These are phyloP conservation scores for Oreocharis arfaki DNA, from an alignment of 2,113 vertebrate genomes.

Conservation along the genomic window DNA sequence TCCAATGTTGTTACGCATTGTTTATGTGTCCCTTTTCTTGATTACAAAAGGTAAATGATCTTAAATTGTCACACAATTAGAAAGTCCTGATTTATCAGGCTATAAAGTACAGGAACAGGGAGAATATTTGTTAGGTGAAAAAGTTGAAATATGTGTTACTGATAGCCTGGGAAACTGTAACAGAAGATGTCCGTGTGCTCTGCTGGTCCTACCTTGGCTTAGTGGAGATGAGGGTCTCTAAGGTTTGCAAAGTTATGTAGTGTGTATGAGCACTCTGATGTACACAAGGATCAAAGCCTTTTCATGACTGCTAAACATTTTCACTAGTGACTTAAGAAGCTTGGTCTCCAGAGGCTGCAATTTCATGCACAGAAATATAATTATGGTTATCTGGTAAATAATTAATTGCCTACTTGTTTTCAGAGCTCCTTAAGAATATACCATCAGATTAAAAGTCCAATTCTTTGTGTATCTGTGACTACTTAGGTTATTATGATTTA, in stretches of 20 bases:
- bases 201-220: neutral
- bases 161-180: neutral
- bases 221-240: neutral
- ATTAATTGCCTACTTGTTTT: slow-evolving; percentile 12
- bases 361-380: neutral
- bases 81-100: neutral
- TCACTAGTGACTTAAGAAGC: neutral
- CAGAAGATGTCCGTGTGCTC: neutral
- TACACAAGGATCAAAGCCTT: neutral
- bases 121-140: neutral
- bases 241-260: neutral
- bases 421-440: neutral
- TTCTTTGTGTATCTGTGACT: neutral
- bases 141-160: neutral
- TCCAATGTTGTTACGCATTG: neutral
- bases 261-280: neutral
- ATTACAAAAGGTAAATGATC: neutral
- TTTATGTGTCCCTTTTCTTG: neutral
- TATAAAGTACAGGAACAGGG: neutral
- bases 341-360: neutral
- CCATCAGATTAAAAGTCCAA: neutral
- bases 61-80: neutral
- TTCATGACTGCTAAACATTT: neutral
- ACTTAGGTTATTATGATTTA: neutral
- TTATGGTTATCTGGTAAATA: slow-evolving; percentile 34